Base-by-base conservation (phyloP, 2,888 invertebrate species). In the Acleris cristana region DNA sequence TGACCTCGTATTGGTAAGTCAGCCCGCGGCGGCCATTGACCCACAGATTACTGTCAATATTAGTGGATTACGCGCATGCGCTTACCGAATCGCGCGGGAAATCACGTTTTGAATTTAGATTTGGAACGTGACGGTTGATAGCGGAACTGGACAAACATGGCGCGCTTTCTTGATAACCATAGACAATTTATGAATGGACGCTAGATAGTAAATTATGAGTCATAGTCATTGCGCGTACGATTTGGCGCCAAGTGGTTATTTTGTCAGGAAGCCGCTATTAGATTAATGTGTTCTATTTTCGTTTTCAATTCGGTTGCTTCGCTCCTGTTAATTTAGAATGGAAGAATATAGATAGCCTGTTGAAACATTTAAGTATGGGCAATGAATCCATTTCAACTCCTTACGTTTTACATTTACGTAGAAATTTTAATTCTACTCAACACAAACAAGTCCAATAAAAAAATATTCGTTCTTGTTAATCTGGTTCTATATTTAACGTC, bases 1-100 rank as follows among this genome's bases (percentile, higher is more conserved):
- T 87, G 88, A 86, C 87, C 86, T 86, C 82, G 80, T 84, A 85
- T 81, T 80, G 83, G 83, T 81, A 79, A 79, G 79, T 75, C 72
- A 74, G 71, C 65, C 70, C 66, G 73, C 64, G 70, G 62, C 74
- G 84, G 85, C 72, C 86, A 76, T 78, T 82, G 81, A 86, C 83
- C 86, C 76, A 72, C 73, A 58, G 78, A 82, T 83, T 77, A 81
- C 78, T 71, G 72, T 71, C 74, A 74, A 83, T 80, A 84, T 84
- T 82, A 83, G 83, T 80, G 84, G 84, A 88, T 86, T 85, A 84
- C 79, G 80, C 82, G 81, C 82, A 78, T 78, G 82, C 82, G 80
- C 76, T 66, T 34, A 62, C 73, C 69, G 73, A 81, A 78, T 78
- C 75, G 74, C 75, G 78, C 80, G 77, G 79, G 74, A 79, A 79